Base-by-base conservation (phyloP, 2,113 vertebrate species). In the Ctenomys sociabilis region DNA sequence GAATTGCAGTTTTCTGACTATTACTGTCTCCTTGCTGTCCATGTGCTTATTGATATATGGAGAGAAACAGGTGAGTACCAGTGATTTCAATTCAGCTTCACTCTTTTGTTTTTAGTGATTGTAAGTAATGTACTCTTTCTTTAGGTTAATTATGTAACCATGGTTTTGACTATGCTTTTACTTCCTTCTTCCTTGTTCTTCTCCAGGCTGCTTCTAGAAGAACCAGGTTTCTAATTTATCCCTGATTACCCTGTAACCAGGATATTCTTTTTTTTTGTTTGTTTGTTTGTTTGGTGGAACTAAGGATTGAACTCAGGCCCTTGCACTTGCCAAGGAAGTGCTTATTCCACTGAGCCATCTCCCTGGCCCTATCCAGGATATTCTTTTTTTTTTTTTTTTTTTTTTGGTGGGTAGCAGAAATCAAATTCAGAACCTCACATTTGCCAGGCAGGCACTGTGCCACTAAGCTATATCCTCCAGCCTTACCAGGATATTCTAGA, bases 1-100 rank as follows among this genome's bases (percentile, higher is more conserved):
- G 99, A 99, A 97, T 97, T 99, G 95, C 99, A 99, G 97, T 99
- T 99, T 97, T 99, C 99, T 17, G 99, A 99, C 92, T 99, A 99
- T 98, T 99, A 99, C 96, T 99, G 99, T 95, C 99, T 99, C 70
- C 99, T 99, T 98, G 99, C 99, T 32, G 99, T 99, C 95, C 99
- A 99, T 30, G 98, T 99, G n/a, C 99, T 99, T 96, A 97, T 99
- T 13, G 99, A 99, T 97, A 96, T 99, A 86, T 99, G 99, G 99
- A 98, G 97, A 37, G 99, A 99, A 85, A 98, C 99, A 63, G 99
- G 99, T 99, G 98, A 32, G 99, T 93, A 86, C 22, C 57, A 92
- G 22, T 87, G 77, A 78, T 49, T 95, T 96, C 54, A 85, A 1
- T 70, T 94, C 49, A 91, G 28, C 16, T 80, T 82, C 87, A 14